Evolutionary conservation across 2,888 invertebrate genomes (phyloP).

Genomic region (Lottia gigantea): DNA sequence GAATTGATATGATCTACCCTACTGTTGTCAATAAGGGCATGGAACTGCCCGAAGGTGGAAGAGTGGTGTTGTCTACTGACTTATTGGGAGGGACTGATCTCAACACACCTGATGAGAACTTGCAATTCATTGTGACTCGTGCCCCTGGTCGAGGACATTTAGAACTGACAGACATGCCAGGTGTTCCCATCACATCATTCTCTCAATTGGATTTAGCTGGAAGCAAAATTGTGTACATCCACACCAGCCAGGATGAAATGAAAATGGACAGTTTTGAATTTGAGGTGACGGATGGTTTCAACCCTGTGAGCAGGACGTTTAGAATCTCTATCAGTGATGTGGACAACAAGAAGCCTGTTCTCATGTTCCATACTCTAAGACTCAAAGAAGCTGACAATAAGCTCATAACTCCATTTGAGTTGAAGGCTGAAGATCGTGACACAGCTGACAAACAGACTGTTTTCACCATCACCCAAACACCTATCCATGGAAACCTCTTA

Average conservation of each 20-base stretch:
- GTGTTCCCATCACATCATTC: slow-evolving; percentile 61
- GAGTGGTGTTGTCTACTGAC: slow-evolving; percentile 61
- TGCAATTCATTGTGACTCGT: slow-evolving; percentile 63
- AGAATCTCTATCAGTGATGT: slow-evolving; percentile 65
- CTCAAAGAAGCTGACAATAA: slow-evolving; percentile 63
- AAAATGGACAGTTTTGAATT: slow-evolving; percentile 68
- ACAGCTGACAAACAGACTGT: slow-evolving; percentile 54
- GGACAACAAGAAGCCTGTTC: slow-evolving; percentile 66
- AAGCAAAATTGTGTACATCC: slow-evolving; percentile 66
- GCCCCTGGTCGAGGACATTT: slow-evolving; percentile 63
- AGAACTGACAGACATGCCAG: slow-evolving; percentile 57
- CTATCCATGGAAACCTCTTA: slow-evolving; percentile 63
- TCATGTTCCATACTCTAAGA: slow-evolving; percentile 58
- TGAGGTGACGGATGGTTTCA: slow-evolving; percentile 67
- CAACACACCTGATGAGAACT: slow-evolving; percentile 59
- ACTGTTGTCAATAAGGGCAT: slow-evolving; percentile 64
- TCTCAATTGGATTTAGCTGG: slow-evolving; percentile 66
- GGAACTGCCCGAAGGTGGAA: slow-evolving; percentile 64
- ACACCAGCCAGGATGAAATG: slow-evolving; percentile 61
- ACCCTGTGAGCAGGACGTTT: slow-evolving; percentile 62
- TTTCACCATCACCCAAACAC: slow-evolving; percentile 62
- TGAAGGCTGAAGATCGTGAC: slow-evolving; percentile 65
- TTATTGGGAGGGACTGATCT: slow-evolving; percentile 63
- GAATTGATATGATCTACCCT: slow-evolving; percentile 62
- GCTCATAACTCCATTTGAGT: slow-evolving; percentile 66